Evolutionary conservation across 2,888 invertebrate species (phyloP).

Genomic region (Baronia brevicornis): DNA sequence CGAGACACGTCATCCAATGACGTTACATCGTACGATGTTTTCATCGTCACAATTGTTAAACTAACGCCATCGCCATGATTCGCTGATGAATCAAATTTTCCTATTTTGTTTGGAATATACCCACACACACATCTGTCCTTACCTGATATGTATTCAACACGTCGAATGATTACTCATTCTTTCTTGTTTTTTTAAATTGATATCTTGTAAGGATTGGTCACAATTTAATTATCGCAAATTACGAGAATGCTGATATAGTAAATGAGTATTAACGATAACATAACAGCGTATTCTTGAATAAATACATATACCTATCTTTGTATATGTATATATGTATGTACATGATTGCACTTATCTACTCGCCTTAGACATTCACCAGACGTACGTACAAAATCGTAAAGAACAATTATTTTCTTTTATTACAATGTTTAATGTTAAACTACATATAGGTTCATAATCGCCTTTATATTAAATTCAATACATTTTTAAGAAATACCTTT

Average conservation of each 20-base stretch:
- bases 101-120: conserved; percentile 7
- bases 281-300: conserved; percentile 1
- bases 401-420: too few relatives aligned
- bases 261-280: conserved; percentile 8
- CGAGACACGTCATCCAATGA: conserved; percentile 48
- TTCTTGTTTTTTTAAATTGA: conserved; percentile 4
- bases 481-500: too few relatives aligned
- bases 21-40: conserved; percentile 56
- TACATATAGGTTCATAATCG: too few relatives aligned
- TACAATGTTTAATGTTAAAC: too few relatives aligned
- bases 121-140: conserved; percentile 1
- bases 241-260: conserved; percentile 7
- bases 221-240: conserved; percentile 5
- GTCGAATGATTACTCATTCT: background rate
- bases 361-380: conserved; percentile 7
- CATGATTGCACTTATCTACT: conserved; percentile 7
- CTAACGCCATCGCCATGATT: background rate
- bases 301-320: conserved; percentile 1
- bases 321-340: conserved; percentile 1
- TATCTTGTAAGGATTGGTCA: conserved; percentile 7
- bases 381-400: conserved; percentile 5
- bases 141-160: background rate
- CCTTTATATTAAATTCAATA: too few relatives aligned
- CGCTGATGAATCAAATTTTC: background rate
- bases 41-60: conserved; percentile 29